Evolutionary conservation across 92 coral and sea anemone species (phyloP), one percentile per base, ranked within the genome.

Genomic region (Blastomussa wellsi): DNA sequence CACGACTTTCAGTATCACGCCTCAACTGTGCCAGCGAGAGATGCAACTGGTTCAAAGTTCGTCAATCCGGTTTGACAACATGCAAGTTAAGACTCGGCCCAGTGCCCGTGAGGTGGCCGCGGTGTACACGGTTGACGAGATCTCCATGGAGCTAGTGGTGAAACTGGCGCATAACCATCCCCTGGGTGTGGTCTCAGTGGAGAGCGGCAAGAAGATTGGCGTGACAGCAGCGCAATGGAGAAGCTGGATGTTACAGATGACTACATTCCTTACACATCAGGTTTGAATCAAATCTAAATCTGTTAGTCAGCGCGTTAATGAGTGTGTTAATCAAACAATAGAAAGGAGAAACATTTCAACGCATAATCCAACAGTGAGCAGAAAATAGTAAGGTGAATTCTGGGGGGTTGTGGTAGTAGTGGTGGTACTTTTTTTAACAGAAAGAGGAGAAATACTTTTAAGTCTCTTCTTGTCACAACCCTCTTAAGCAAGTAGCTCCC

Each of bases 81-180:
- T 96, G 99, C 92, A 85, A 71, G 93, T 96, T 53, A 95, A 86
- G 84, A 88, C 99, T 24, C 92, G 99, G 39, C 98, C 98, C 69
- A 90, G 91, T 70, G 98, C 99, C n/a, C 97, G 98, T 9, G 99
- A 96, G 83, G 99, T 96, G n/a, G 94, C 98, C 14, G 99, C 99
- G 14, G 92, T 95, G 69, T 96, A 96, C 89, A 92, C 98, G 44
- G 92, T 96, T 24, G 99, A 96, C 42, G 98, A 95, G 49, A 91
- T 94, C 89, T 96, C 99, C 36, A 95, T 96, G 90, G 99, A 96
- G 79, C 91, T 96, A 31, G 98, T 96, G n/a, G 98, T 96, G n/a
- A 93, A 95, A 74, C 86, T 94, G 68, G 93, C 98, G 33, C 82
- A 89, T 78, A 96, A 95, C 89, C 96, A 96, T 82, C 99, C 99